phyloP scores from a whole-genome alignment of 2,113 vertebrate species.

The Clarias gariepinus region DNA sequence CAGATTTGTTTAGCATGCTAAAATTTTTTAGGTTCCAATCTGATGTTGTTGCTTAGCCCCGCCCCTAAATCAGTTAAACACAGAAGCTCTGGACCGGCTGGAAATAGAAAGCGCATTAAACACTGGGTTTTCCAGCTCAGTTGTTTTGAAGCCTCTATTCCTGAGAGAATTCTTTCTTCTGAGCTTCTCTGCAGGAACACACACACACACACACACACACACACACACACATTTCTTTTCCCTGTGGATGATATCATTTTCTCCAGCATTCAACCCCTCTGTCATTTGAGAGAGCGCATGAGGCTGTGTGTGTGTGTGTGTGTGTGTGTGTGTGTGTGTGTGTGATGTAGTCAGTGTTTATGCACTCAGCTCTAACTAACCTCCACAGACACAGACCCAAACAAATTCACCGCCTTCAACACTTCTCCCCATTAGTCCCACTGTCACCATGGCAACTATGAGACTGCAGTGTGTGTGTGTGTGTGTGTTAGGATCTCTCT shows the following conservation, averaged over 20 bases:
- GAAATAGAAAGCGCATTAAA: background rate
- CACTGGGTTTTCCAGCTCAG: background rate
- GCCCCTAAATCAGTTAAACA: background rate
- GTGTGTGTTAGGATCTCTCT: background rate
- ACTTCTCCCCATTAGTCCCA: background rate
- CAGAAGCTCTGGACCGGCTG: background rate
- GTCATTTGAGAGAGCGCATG: slow-evolving; percentile 51
- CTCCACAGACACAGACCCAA: slow-evolving; percentile 24
- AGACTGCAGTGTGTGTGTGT: slow-evolving; percentile 6
- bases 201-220: background rate
- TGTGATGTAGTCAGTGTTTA: slow-evolving; percentile 19
- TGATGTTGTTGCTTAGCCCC: background rate
- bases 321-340: slow-evolving; percentile 54
- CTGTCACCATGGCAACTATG: slow-evolving; percentile 13
- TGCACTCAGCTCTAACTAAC: slow-evolving; percentile 22
- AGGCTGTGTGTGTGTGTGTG: slow-evolving; percentile 59
- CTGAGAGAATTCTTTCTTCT: slow-evolving; percentile 1
- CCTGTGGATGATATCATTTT: slow-evolving; percentile 1
- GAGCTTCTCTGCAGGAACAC: slow-evolving; percentile 1
- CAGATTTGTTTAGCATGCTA: background rate
- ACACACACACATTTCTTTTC: background rate
- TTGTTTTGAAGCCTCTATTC: slow-evolving; percentile 1
- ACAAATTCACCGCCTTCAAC: background rate
- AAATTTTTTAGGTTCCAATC: background rate
- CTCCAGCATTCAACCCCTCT: background rate